Percentiles rank a stretch among this genome's conserved stretches.
These are phyloP conservation scores for Deilephila porcellus DNA, from an alignment of 2,888 invertebrate genomes.

Conservation along the genomic window DNA sequence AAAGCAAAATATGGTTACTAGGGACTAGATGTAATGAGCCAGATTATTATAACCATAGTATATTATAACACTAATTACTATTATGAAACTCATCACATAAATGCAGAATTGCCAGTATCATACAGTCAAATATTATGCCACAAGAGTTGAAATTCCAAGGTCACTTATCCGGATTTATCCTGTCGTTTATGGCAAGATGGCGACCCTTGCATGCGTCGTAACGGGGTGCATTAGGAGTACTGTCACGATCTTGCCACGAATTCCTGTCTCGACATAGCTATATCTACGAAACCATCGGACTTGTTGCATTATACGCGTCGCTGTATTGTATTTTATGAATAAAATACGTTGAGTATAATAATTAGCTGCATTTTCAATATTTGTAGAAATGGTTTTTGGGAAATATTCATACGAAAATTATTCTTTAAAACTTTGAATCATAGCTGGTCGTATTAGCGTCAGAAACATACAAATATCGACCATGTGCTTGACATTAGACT, in stretches of 20 bases:
- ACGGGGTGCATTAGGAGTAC: conserved; percentile 62
- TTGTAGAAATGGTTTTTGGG: no score
- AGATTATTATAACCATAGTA: no score
- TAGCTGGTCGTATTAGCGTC: no score
- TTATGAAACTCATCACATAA: background rate
- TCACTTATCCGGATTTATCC: conserved; percentile 33
- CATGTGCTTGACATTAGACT: no score
- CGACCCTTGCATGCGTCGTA: conserved; percentile 43
- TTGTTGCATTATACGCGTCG: conserved; percentile 37
- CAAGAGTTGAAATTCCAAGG: background rate
- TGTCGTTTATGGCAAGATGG: conserved; percentile 31
- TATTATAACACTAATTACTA: background rate
- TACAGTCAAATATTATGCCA: no score
- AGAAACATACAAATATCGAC: no score
- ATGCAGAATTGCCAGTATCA: background rate
- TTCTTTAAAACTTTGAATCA: no score
- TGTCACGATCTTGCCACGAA: conserved; percentile 61
- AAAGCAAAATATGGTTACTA: no score
- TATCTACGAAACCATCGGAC: conserved; percentile 55
- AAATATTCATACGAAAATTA: no score
- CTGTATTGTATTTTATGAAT: conserved; percentile 7
- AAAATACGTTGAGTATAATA: background rate
- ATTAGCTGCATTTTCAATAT: no score
- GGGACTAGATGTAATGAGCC: background rate
- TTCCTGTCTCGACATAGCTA: conserved; percentile 54